Evolutionary conservation across 35 echinoderm and acorn worm species (phyloP), one percentile per base, ranked within the genome.

Genomic region (Chiridota heheva): DNA sequence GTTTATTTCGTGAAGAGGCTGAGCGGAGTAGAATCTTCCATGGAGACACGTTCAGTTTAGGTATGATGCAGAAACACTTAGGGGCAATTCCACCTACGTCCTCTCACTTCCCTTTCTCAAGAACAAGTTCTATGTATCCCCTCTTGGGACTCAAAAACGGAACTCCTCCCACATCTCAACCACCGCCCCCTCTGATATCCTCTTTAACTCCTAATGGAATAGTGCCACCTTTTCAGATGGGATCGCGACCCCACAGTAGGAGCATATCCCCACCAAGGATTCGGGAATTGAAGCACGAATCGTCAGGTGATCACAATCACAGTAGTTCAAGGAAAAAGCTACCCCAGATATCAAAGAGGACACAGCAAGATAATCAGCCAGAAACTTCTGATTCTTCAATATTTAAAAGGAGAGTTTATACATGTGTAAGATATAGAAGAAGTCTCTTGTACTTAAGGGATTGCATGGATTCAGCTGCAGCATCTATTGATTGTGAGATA

Each of bases 71-170:
- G 0, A 71, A 40, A 31, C 70, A 18, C 78, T 24, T 88, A 33
- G 72, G 70, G 40, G 41, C 43, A 29, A 59, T 83, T 2, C 76
- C 68, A 64, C 84, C 90, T 1, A 67, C 80, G 0, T 80, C 83
- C 44, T 62, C 77, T 47, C 57, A 60, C 39, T 67, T 70, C 32
- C 59, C 41, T 44, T 75, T 79, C 28, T 58, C 22, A 63, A 80
- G 85, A 42, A 93, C 85, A 39, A 79, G 85, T 73, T 86, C 82
- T 41, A 57, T 93, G 43, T 93, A 83, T 28, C 86, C 78, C 33
- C 84, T 88, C 72, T 66, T 81, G 40, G 12, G 46, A 34, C 85
- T 83, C 36, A 88, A 87, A 53, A 93, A 93, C 60, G 86, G 90
- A 76, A 88, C 90, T 37, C 90, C 90, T 4, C 85, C 85, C 4